Percentiles rank a stretch among this genome's conserved stretches.
These are phyloP conservation scores for Eurystomus glaucurus DNA, from an alignment of 2,797 vertebrate species.

Conservation along the genomic window DNA sequence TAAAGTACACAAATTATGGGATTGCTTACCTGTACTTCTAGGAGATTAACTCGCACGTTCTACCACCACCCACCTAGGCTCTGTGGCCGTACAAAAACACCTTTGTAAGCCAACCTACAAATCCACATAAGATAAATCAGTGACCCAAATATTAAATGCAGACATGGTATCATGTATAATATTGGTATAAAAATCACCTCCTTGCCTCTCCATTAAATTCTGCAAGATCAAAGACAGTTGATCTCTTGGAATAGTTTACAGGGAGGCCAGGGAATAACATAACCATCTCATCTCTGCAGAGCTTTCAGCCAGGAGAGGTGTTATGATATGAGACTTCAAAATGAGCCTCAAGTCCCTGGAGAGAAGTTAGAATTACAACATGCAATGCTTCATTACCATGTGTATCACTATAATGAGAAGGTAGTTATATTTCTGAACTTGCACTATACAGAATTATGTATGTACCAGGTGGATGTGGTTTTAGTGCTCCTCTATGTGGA, in stretches of 20 bases:
- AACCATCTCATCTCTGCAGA: slow-evolving; percentile 16
- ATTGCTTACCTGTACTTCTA: slow-evolving; percentile 55
- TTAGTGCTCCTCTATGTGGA: neutral
- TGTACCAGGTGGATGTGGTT: neutral
- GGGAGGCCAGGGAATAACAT: slow-evolving; percentile 10
- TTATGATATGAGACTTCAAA: neutral
- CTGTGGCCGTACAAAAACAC: neutral
- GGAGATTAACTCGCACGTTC: slow-evolving; percentile 48
- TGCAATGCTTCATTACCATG: slow-evolving; percentile 63
- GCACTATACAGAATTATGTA: neutral
- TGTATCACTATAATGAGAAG: slow-evolving; percentile 54
- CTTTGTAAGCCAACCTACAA: neutral
- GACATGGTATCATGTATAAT: neutral
- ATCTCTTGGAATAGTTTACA: slow-evolving; percentile 24
- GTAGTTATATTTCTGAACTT: neutral
- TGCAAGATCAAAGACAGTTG: slow-evolving; percentile 44
- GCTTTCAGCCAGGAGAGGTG: slow-evolving; percentile 14
- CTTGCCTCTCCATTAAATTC: neutral
- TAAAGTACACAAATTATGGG: slow-evolving; percentile 62
- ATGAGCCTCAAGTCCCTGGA: slow-evolving; percentile 7
- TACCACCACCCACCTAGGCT: slow-evolving; percentile 43
- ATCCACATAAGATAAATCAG: slow-evolving; percentile 1
- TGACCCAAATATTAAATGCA: slow-evolving; percentile 32
- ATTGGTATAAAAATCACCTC: slow-evolving; percentile 13
- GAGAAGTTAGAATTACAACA: slow-evolving; percentile 34